Base-by-base conservation (phyloP, 30 jellyfish, hydroid and myxozoan genomes). In the Aurelia coerulea region DNA sequence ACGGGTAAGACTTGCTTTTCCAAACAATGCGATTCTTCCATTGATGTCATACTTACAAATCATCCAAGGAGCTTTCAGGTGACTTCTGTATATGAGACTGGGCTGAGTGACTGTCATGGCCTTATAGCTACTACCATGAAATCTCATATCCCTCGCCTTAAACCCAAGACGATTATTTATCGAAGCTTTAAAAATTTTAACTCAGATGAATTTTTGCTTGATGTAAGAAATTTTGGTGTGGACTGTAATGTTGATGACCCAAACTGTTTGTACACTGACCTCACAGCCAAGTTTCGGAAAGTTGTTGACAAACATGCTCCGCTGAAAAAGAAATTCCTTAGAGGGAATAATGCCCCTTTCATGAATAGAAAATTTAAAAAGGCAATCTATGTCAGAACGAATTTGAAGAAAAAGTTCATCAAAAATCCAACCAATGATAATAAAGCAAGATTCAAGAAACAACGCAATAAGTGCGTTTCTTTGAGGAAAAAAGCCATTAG, bases 301-400 rank as follows among this genome's bases (percentile, higher is more conserved):
- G 19, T 77, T 0, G 68, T 77, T 51, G 88, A 77, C 58, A 77
- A 77, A 18, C 88, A 77, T 77, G 88, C 88, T 5, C 16, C 88
- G 31, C 68, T 33, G 54, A 77, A 77, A 77, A 77, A 19, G 54
- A 77, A 59, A 39, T 29, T 77, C 16, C 34, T 16, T 42, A 23
- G 88, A 34, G 88, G 88, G 4, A 77, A 56, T 29, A 50, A 59
- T 23, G 82, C 88, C 81, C 88, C 88, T 19, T 77, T 77, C 49
- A 23, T 23, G 29, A 23, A 23, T 23, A 23, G 29, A 23, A 23
- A 23, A 23, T 23, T 23, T 23, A 23, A 23, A 23, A 23, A 23
- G 29, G 29, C 29, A 23, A 23, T 23, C 29, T 23, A 23, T 23
- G 29, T 23, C 29, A 23, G 29, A 23, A 23, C 29, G 29, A 23